A percentile compares a stretch with the other conserved stretches of the same genome.
These are phyloP conservation scores for Slavum lentiscoides DNA, from an alignment of 2,888 invertebrate species.

Conservation along the genomic window DNA sequence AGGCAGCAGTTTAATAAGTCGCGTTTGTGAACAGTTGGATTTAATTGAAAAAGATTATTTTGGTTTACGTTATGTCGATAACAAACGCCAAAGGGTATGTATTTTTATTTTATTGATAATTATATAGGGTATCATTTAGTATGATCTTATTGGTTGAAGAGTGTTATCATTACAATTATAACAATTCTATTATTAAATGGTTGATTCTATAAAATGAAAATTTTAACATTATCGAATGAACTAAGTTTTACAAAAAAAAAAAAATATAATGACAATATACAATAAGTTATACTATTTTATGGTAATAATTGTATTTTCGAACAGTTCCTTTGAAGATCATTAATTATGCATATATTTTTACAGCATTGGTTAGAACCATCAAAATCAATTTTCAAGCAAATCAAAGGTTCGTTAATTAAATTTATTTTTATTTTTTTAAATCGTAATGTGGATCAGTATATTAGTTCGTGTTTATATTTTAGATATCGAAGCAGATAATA, in stretches of 20 bases:
- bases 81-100: slow-evolving; percentile 82
- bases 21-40: slow-evolving; percentile 87
- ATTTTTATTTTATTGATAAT: background rate
- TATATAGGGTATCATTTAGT: slow-evolving; percentile 3
- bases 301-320: background rate
- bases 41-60: slow-evolving; percentile 93
- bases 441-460: background rate
- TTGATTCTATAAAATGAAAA: background rate
- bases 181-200: background rate
- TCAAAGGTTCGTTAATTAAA: slow-evolving; percentile 71
- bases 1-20: slow-evolving; percentile 85
- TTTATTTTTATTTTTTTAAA: background rate
- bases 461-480: slow-evolving; percentile 58
- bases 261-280: background rate
- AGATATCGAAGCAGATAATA: slow-evolving; percentile 80
- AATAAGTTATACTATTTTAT: background rate
- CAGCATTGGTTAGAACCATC: slow-evolving; percentile 94
- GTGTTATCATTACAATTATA: background rate
- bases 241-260: background rate
- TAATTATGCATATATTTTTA: slow-evolving; percentile 59
- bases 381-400: slow-evolving; percentile 87
- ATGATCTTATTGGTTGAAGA: slow-evolving; percentile 1
- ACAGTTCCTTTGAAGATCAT: background rate
- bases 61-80: slow-evolving; percentile 89
- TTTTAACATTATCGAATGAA: background rate